These are phyloP conservation scores for Drosophila orosa DNA, from an alignment of 1,140 invertebrate species.

Conservation along the genomic window DNA sequence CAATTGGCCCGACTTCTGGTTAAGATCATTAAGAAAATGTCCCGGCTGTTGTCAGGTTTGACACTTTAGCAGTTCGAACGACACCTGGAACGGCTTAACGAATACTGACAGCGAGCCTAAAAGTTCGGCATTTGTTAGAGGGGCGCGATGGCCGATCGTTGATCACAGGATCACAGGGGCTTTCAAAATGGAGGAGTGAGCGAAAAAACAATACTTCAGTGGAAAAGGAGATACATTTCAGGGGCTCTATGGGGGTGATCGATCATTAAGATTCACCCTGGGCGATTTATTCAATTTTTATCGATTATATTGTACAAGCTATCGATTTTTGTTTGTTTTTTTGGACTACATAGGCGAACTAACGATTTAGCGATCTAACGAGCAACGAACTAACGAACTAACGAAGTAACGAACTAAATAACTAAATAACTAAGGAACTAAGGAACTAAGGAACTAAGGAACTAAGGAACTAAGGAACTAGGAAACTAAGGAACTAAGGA, in stretches of 20 bases:
- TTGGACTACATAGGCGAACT: not conserved
- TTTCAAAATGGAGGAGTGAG: not conserved
- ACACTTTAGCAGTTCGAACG: conserved; percentile 77
- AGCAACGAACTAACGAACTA: not conserved
- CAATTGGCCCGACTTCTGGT: conserved; percentile 45
- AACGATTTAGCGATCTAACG: not conserved
- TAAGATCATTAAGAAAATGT: conserved; percentile 81
- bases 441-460: not conserved
- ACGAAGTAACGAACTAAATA: not conserved
- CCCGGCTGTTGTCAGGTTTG: conserved; percentile 78
- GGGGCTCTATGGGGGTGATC: conserved; percentile 45
- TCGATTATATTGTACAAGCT: not conserved
- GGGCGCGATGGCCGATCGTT: conserved; percentile 25
- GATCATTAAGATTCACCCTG: conserved; percentile 52
- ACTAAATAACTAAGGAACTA: not conserved
- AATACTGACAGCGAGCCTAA: conserved; percentile 80
- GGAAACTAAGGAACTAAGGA: not conserved
- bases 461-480: not conserved
- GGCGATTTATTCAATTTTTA: not conserved
- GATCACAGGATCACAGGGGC: not conserved
- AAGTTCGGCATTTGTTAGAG: conserved; percentile 70
- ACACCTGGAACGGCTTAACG: conserved; percentile 78
- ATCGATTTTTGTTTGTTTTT: not conserved
- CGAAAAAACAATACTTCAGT: conserved; percentile 7
- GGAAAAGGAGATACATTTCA: conserved; percentile 43